Conservation (phyloP, 1,140 invertebrate species). For the Periplaneta americana region DNA sequence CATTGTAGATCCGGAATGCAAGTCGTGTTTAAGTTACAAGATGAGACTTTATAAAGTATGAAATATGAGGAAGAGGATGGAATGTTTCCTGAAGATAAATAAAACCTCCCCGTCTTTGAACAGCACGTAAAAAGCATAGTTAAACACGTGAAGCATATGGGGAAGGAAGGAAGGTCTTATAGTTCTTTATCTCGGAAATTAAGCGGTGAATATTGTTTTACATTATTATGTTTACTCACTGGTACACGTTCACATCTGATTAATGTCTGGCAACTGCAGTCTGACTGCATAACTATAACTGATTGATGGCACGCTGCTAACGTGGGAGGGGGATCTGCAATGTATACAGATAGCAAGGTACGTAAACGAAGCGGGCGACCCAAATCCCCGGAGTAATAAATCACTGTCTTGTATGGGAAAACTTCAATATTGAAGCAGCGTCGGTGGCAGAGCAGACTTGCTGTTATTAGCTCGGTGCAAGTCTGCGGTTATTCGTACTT, state of each 20-base stretch:
- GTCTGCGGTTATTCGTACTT: background rate
- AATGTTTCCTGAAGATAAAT: too few species aligned
- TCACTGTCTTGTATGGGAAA: background rate
- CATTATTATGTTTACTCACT: background rate
- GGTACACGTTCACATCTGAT: background rate
- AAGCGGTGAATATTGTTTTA: too few species aligned
- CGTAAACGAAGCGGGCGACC: background rate
- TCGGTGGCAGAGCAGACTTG: background rate
- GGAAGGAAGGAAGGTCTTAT: background rate
- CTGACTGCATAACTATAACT: background rate
- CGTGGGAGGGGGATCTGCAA: background rate
- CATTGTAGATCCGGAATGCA: too few species aligned
- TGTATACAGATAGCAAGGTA: background rate
- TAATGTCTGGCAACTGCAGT: background rate
- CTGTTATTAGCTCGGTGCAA: background rate
- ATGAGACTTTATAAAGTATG: too few species aligned
- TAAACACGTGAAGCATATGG: too few species aligned
- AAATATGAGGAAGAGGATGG: too few species aligned
- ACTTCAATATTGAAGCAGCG: background rate
- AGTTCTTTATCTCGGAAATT: background rate
- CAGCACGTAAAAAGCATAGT: background rate
- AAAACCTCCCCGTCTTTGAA: too few species aligned
- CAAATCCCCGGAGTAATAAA: background rate
- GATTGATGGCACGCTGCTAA: background rate
- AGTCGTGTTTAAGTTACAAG: too few species aligned